Evolutionary conservation across 92 coral and sea anemone species (phyloP).

Genomic region (Parazoanthus atlanticus): DNA sequence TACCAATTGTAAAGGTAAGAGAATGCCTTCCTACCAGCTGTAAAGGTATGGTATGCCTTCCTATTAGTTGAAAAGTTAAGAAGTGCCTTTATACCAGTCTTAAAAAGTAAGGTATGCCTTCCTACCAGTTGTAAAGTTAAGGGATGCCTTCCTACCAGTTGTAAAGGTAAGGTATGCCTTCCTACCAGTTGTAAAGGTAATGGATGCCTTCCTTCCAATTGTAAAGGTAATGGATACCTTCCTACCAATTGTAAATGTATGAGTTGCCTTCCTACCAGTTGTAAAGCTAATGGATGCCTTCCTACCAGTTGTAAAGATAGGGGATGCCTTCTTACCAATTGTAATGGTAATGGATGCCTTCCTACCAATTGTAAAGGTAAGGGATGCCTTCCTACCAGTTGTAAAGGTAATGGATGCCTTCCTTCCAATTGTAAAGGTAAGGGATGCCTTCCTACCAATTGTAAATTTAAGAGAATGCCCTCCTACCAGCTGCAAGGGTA

Average conservation of each 20-base stretch:
- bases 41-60: too few species aligned
- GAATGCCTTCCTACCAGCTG: too few species aligned
- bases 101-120: slow-evolving; percentile 42
- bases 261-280: background rate
- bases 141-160: background rate
- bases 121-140: slow-evolving; percentile 79
- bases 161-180: too few species aligned
- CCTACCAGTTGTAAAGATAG: background rate
- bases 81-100: too few species aligned
- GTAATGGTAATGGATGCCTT: slow-evolving; percentile 53
- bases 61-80: too few species aligned
- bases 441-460: slow-evolving; percentile 61
- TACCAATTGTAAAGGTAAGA: too few species aligned
- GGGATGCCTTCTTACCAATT: slow-evolving; percentile 58
- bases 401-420: too few species aligned
- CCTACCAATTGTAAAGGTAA: background rate
- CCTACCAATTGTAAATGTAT: slow-evolving; percentile 78
- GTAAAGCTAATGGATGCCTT: background rate
- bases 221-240: too few species aligned
- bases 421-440: slow-evolving; percentile 78
- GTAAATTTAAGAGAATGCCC: slow-evolving; percentile 50
- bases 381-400: too few species aligned
- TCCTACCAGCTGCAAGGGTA: background rate
- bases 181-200: too few species aligned
- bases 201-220: too few species aligned